Evolutionary conservation across 2,888 invertebrate species (phyloP), one percentile per base, ranked within the genome.

Genomic region (Eledona agricola): DNA sequence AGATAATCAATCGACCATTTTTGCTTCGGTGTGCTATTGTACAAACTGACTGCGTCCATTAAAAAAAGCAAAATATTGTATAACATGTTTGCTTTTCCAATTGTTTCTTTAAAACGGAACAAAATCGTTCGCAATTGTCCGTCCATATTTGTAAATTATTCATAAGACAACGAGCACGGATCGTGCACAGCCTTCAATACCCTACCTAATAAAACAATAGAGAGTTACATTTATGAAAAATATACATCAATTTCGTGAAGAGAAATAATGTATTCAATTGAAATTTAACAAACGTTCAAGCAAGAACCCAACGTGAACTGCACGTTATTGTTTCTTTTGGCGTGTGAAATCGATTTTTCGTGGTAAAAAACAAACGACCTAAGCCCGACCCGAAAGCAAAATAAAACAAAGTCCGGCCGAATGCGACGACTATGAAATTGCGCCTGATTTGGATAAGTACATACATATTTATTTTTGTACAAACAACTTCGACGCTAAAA

Each of bases 241-340:
- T 63, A 57, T 60, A 63, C 64, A 65, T 62, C 64, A 65, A 58
- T 59, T 65, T 65, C 64, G 64, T 65, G 64, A 65, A 63, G 57
- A 42, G 60, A 57, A 62, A 63, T 58, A 61, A 59, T 59, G 61
- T 59, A 61, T 61, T 61, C 57, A 58, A 61, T 61, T 59, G 61
- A 61, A 61, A 59, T 61, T 61, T 59, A 55, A 61, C 55, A 55
- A 56, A 59, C 58, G 55, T 52, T 35, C 42, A 52, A n/a, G n/a
- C n/a, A n/a, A 47, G 38, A 49, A 47, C 55, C 54, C 38, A 58
- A 61, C 59, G 60, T 60, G 59, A 55, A 60, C 51, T 43, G 53
- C 47, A 23, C 10, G 29, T 51, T 47, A 55, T 55, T 51, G 51
- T 51, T 55, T 47, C 46, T 28, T 31, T 28, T 34, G 35, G 22